Evolutionary conservation across 2,113 vertebrate genomes (phyloP), one percentile per base, ranked within the genome.

Genomic region (Lepus americanus): DNA sequence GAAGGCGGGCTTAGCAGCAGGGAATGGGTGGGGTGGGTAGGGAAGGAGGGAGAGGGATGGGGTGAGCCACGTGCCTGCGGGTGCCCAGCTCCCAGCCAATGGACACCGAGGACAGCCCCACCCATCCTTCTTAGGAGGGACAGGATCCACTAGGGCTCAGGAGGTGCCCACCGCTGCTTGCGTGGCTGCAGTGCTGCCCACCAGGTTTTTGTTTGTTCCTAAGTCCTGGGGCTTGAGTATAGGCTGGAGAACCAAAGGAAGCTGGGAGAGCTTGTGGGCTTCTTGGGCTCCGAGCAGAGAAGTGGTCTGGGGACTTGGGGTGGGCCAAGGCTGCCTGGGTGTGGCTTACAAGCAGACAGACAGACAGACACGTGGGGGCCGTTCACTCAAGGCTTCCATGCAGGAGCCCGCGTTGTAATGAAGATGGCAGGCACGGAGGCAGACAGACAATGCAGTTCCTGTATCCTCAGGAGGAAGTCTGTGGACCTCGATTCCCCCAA

Each of bases 61-160:
- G 86, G 61, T 55, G 49, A 96, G 93, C 95, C 90, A 81, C 27
- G 67, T 96, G 97, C 96, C 79, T 90, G 61, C 5, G 5, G 76
- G 94, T 96, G 87, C 95, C 94, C 94, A 82, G 92, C 92, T 73
- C 81, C 25, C 6, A 86, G 95, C 97, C 97, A 95, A 88, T 94
- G 95, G 94, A 73, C 83, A 55, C 33, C 0, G 33, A 94, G 39
- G 76, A 77, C 33, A 61, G 89, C 90, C 89, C 92, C 88, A 77
- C 94, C 95, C 95, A 69, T 70, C 69, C 85, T 87, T 73, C 78
- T 92, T 70, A 36, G 86, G 94, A 97, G 76, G 95, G 87, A 59
- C 44, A 29, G 72, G 72, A 91, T 79, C 92, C 25, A 31, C 94
- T 76, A 67, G 74, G 94, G 61, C 94, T 44, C 95, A 23, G 49